These are phyloP conservation scores for Luperina nickerlii DNA, from an alignment of 2,888 invertebrate genomes.

Conservation along the genomic window DNA sequence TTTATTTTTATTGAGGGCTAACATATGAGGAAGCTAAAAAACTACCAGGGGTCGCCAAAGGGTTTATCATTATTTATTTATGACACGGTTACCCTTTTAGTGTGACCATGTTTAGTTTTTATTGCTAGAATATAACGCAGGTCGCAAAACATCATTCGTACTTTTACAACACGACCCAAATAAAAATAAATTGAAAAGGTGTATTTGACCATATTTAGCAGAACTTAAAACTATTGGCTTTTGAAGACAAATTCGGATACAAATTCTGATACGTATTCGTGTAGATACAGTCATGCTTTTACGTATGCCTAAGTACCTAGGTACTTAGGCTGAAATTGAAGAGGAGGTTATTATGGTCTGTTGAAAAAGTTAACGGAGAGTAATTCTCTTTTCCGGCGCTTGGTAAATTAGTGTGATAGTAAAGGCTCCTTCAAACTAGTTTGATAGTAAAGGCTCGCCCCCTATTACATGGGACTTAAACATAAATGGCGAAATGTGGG, in stretches of 20 bases:
- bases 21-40: neutral
- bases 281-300: neutral
- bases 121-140: constrained; percentile 13
- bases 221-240: neutral
- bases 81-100: constrained; percentile 12
- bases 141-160: constrained; percentile 7
- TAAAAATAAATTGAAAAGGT: constrained; percentile 16
- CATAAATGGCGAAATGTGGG: too few species aligned
- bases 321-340: neutral
- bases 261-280: neutral
- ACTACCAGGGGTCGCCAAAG: neutral
- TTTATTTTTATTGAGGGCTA: neutral
- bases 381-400: neutral
- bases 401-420: neutral
- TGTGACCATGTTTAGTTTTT: constrained; percentile 16
- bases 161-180: constrained; percentile 29
- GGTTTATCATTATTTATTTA: constrained; percentile 35
- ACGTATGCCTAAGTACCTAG: neutral
- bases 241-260: neutral
- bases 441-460: too few species aligned
- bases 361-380: neutral
- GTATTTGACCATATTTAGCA: neutral
- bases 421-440: too few species aligned
- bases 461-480: too few species aligned
- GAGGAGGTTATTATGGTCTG: too few species aligned